Evolutionary conservation across 2,888 invertebrate species (phyloP), one percentile per base, ranked within the genome.

Genomic region (Conistra vaccinii): DNA sequence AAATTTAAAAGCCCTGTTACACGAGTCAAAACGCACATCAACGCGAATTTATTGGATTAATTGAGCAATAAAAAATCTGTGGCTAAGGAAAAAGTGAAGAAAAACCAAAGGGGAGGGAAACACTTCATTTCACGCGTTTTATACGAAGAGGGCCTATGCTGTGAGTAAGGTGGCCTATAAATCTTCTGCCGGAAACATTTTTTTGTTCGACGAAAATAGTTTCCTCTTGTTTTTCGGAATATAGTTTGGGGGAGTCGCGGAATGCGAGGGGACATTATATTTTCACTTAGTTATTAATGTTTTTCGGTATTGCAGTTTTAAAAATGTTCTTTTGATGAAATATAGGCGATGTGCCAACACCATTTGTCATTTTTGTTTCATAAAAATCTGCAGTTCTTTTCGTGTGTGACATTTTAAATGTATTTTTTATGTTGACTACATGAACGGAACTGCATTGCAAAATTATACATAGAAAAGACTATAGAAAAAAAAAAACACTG

Each of bases 91-190:
- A 89, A 89, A 85, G 81, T 82, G 80, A 82, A 84, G 82, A 80
- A 85, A 85, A 81, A 77, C 83, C 72, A 69, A 84, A 89, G 90
- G 92, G 90, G 93, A 89, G 89, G 92, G 95, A 92, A 94, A 95
- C 95, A 96, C 95, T 95, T 95, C 96, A 96, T 96, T 96, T 96
- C 95, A 95, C 96, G 96, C 96, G 92, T 93, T 95, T 95, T 95
- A 95, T 94, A 89, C 93, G 90, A 88, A 90, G 90, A 91, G 92
- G 92, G 91, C 89, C 90, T 86, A 80, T 78, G 85, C 90, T 91
- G 91, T 91, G 92, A 92, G 92, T 92, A 91, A 92, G 93, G 91
- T 90, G 87, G 88, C 87, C 91, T 89, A 95, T 96, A 96, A 96
- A 96, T 96, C 96, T 95, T 92, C 80, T 85, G 88, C 91, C 94